Base-by-base conservation (phyloP, 2,888 invertebrate genomes). In the Apamea epomidion region DNA sequence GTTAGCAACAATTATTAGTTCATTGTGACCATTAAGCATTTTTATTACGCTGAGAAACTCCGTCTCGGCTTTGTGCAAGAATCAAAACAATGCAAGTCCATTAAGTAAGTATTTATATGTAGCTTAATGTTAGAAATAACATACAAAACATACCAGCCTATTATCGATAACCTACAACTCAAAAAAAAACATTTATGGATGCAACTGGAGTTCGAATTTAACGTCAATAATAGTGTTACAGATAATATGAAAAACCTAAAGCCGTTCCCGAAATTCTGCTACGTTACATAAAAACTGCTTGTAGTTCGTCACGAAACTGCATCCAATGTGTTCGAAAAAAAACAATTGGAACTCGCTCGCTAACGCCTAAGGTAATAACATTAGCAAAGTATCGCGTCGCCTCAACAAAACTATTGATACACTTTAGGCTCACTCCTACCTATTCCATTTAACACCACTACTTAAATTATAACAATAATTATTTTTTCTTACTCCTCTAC, bases 1-100 rank as follows among this genome's bases (percentile, higher is more conserved):
- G 48, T 71, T 75, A 62, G 25, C 60, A 54, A 25, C 29, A 60
- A 80, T 83, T 74, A 74, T 54, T 54, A 80, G 74, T 71, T 81
- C 82, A 83, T 72, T 81, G 58, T 58, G 16, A 65, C 64, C 58
- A 81, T 86, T 81, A 69, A 68, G 29, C 42, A 72, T 60, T 65
- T 84, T 65, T 71, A 74, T 85, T 21, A 60, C 21, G 25, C n/a
- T 37, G 45, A 10, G 58, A 85, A 68, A 37, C 12, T 72, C 60
- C 14, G 70, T 64, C 48, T 80, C n/a, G 45, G 42, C 14, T 54
- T 51, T 64, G n/a, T 42, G 45, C 60, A 21, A 29, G n/a, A 54
- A 60, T 12, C 3, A 51, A 54, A 65, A 51, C 70, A 62, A 77
- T 42, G 25, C 25, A 54, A 54, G 45, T 54, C 5, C 45, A 83